Evolutionary conservation across 2,797 vertebrate genomes (phyloP).

Genomic region (Argentina silus): DNA sequence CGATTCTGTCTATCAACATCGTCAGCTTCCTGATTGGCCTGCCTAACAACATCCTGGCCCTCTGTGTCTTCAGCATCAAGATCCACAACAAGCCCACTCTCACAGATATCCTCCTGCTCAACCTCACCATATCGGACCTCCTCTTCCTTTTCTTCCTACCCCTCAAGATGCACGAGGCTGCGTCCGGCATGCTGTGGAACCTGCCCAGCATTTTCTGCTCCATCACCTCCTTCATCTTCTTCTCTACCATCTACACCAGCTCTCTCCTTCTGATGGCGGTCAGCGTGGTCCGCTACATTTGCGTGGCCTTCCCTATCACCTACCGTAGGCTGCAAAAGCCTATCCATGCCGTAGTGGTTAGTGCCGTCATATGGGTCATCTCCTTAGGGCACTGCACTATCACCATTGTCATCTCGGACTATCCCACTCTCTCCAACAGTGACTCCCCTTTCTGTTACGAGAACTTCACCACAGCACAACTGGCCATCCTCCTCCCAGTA

Average conservation of each 20-base stretch:
- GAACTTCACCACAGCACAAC: conserved; percentile 66
- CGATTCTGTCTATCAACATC: conserved; percentile 72
- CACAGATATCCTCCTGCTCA: conserved; percentile 79
- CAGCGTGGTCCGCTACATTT: conserved; percentile 82
- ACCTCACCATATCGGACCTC: conserved; percentile 80
- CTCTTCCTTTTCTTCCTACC: conserved; percentile 81
- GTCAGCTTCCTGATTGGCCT: conserved; percentile 78
- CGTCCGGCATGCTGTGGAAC: conserved; percentile 60
- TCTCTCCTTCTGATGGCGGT: conserved; percentile 82
- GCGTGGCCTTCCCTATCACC: conserved; percentile 73
- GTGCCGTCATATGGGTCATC: conserved; percentile 61
- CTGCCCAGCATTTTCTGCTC: conserved; percentile 71
- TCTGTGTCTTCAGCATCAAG: conserved; percentile 74
- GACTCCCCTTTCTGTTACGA: conserved; percentile 67
- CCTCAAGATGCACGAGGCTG: conserved; percentile 80
- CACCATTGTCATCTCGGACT: conserved; percentile 43
- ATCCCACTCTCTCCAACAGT: conserved; percentile 17
- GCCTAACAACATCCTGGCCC: conserved; percentile 80
- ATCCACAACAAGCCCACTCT: conserved; percentile 63
- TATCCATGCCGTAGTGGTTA: conserved; percentile 37
- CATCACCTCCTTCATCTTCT: conserved; percentile 77
- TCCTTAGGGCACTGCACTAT: conserved; percentile 59
- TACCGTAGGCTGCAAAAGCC: conserved; percentile 68
- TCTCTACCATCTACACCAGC: conserved; percentile 85
- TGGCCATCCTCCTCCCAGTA: conserved; percentile 64